A percentile compares a stretch with the other conserved stretches of the same genome.
Evolutionary conservation across 2,888 invertebrate genomes (phyloP).

Genomic region (Heliconius erato): DNA sequence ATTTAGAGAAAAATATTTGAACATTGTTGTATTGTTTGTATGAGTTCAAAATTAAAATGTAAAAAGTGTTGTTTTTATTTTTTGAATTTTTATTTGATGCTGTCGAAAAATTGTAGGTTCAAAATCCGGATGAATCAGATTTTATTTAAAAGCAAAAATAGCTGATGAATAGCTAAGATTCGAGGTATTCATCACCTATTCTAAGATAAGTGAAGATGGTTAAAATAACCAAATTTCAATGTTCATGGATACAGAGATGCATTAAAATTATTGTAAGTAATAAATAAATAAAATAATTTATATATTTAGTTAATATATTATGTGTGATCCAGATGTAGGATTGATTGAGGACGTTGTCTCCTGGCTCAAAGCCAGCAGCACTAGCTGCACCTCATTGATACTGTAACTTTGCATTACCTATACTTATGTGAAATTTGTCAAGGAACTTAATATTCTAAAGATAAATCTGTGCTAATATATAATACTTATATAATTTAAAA

Average conservation of each 20-base stretch:
- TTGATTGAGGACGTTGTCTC: background rate
- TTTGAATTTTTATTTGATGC: background rate
- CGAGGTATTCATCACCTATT: no score
- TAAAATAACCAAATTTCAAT: no score
- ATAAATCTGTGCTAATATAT: background rate
- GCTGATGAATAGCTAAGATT: no score
- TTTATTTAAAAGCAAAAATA: background rate
- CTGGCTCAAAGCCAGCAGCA: constrained; percentile 9
- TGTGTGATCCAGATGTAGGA: background rate
- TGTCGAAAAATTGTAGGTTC: background rate
- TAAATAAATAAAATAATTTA: no score
- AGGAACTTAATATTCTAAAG: background rate
- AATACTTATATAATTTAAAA: no score
- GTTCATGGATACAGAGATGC: no score
- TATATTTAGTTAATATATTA: background rate
- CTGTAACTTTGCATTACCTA: background rate
- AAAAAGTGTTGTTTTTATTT: background rate
- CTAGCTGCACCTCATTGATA: background rate
- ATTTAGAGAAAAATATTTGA: constrained; percentile 12
- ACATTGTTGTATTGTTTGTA: constrained; percentile 11
- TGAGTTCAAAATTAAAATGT: constrained; percentile 12
- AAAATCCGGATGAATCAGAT: background rate
- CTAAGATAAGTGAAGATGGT: no score
- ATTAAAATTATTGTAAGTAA: no score
- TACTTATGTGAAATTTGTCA: background rate